These are phyloP conservation scores for Tenebrio molitor DNA, from an alignment of 1,140 invertebrate species.

Conservation along the genomic window DNA sequence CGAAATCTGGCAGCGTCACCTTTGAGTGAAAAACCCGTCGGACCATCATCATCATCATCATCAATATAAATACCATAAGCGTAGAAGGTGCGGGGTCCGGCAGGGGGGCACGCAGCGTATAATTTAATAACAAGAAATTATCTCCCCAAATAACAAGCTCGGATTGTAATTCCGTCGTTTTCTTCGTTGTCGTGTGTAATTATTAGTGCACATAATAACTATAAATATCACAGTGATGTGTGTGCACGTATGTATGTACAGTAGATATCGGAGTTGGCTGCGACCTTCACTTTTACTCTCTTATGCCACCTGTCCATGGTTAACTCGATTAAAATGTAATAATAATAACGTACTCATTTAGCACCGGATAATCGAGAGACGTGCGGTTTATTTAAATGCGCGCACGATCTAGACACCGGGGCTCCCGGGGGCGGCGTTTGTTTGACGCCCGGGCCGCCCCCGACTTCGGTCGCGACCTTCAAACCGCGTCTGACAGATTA, in stretches of 20 bases:
- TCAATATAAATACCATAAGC: constrained; percentile 11
- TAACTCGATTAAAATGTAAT: constrained; percentile 32
- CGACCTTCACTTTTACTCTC: constrained; percentile 38
- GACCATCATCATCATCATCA: background rate
- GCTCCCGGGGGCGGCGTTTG: constrained; percentile 4
- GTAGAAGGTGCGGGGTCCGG: background rate
- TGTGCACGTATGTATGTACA: background rate
- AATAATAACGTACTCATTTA: constrained; percentile 2
- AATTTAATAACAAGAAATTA: constrained; percentile 3
- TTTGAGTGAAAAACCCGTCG: constrained; percentile 21
- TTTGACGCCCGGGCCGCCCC: background rate
- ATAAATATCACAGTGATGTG: constrained; percentile 9
- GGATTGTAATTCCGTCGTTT: background rate
- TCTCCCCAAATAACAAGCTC: background rate
- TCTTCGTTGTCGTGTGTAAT: constrained; percentile 4
- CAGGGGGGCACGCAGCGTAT: background rate
- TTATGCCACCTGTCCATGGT: constrained; percentile 34
- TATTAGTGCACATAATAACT: constrained; percentile 22
- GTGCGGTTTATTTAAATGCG: background rate
- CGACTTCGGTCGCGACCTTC: background rate
- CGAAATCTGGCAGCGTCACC: background rate
- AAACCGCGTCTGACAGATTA: too few species aligned
- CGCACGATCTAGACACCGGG: background rate
- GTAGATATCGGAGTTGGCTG: constrained; percentile 18
- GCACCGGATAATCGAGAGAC: background rate